These are phyloP conservation scores for Odontocolon sp. DNA, from an alignment of 2,888 invertebrate genomes.

Conservation along the genomic window DNA sequence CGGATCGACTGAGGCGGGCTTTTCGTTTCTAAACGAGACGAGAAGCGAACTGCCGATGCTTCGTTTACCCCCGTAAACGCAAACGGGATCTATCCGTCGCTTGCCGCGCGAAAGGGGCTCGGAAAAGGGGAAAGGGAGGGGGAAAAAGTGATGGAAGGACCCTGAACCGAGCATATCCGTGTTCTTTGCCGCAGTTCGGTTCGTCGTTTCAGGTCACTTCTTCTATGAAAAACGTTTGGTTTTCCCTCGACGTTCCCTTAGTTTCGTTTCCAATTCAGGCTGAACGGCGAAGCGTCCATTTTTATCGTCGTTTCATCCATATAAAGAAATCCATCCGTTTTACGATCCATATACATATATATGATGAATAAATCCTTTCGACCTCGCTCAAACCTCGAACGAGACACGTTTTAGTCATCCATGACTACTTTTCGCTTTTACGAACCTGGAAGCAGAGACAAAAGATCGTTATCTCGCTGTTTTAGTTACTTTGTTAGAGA, in stretches of 20 bases:
- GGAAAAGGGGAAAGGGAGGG: neutral
- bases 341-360: too few species aligned
- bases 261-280: neutral
- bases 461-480: slow-evolving; percentile 6
- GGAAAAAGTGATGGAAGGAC: neutral
- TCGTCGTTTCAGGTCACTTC: too few species aligned
- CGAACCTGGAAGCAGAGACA: slow-evolving; percentile 17
- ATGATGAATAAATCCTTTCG: neutral
- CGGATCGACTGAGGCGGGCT: slow-evolving; percentile 29
- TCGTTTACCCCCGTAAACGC: neutral
- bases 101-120: neutral
- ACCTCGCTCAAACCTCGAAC: neutral
- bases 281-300: too few species aligned
- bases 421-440: neutral
- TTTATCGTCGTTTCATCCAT: too few species aligned
- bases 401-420: neutral
- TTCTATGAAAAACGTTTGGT: too few species aligned
- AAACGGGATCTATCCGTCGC: neutral
- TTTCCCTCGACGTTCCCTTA: too few species aligned
- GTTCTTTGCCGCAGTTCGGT: neutral
- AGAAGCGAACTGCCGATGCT: neutral
- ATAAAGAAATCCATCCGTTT: too few species aligned
- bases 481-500: neutral
- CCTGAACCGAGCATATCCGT: neutral
- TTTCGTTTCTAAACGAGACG: slow-evolving; percentile 5